Conservation (phyloP, 2,888 invertebrate genomes). For the Chalcosyrphus nemorum region DNA sequence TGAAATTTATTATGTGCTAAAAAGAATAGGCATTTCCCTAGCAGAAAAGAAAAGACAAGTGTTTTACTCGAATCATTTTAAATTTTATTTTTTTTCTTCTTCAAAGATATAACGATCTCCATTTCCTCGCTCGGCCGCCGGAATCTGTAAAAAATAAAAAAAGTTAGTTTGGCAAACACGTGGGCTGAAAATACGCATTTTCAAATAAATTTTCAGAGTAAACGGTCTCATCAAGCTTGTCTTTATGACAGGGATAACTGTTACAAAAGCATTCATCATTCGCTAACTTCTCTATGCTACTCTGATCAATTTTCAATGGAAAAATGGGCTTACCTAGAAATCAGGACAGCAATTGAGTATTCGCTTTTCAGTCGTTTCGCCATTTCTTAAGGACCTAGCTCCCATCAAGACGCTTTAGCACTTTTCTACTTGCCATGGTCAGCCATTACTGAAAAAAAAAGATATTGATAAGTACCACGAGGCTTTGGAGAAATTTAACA, state of each 20-base stretch:
- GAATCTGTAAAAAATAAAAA: background rate
- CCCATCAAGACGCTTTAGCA: too few relatives aligned
- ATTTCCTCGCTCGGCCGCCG: background rate
- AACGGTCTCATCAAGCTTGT: conserved; percentile 75
- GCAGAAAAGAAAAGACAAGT: background rate
- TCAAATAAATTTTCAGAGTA: conserved; percentile 69
- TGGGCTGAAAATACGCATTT: background rate
- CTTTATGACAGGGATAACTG: conserved; percentile 78
- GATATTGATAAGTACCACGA: background rate
- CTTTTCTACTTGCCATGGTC: background rate
- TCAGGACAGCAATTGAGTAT: background rate
- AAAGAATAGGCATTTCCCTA: too few relatives aligned
- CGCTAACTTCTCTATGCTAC: background rate
- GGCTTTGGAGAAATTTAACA: too few relatives aligned
- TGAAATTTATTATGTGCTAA: too few relatives aligned
- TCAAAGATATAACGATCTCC: background rate
- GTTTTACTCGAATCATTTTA: background rate
- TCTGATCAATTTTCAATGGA: background rate
- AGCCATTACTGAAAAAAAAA: background rate
- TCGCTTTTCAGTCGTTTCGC: too few relatives aligned
- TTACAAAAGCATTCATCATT: conserved; percentile 64
- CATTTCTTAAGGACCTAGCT: too few relatives aligned
- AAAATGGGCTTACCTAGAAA: background rate
- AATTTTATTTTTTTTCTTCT: background rate
- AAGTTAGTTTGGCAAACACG: background rate